Percentiles rank a stretch among this genome's conserved stretches.
phyloP scores from a whole-genome alignment of 2,888 invertebrate genomes.

The Hyles lineata region DNA sequence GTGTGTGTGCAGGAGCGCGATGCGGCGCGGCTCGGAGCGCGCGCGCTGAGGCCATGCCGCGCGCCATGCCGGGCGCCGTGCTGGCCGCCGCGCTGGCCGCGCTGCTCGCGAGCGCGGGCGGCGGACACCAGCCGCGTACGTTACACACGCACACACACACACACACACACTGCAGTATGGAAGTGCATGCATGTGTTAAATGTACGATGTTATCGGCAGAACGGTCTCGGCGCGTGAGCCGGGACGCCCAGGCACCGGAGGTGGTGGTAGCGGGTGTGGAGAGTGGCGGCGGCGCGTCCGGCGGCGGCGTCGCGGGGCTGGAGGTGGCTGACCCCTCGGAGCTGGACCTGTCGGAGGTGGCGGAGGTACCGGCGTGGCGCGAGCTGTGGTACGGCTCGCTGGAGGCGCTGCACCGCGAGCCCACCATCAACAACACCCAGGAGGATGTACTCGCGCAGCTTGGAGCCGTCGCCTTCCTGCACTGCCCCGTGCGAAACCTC shows the following conservation, averaged over 20 bases:
- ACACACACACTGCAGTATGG: neutral
- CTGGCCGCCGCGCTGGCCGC: constrained; percentile 28
- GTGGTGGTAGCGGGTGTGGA: constrained; percentile 31
- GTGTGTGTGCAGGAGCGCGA: constrained; percentile 11
- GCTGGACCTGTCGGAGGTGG: constrained; percentile 54
- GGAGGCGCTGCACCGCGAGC: constrained; percentile 74
- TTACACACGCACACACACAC: neutral
- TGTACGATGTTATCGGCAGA: constrained; percentile 30
- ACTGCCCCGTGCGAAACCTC: constrained; percentile 91
- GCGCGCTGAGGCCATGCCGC: neutral
- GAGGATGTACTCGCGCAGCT: constrained; percentile 91
- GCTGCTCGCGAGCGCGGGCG: constrained; percentile 17
- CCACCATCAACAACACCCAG: constrained; percentile 89
- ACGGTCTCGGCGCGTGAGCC: constrained; percentile 39
- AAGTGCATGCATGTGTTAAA: neutral
- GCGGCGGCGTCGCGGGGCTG: constrained; percentile 35
- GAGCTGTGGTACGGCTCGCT: constrained; percentile 86
- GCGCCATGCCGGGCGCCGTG: constrained; percentile 20
- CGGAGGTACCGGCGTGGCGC: constrained; percentile 84
- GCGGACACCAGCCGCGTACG: constrained; percentile 12
- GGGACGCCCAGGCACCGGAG: constrained; percentile 25
- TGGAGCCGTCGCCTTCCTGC: constrained; percentile 91
- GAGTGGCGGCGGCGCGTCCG: constrained; percentile 25
- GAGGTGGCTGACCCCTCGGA: constrained; percentile 39
- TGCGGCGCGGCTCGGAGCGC: neutral